phyloP scores from a whole-genome alignment of 2,113 vertebrate genomes.

The Onychostruthus taczanowskii region DNA sequence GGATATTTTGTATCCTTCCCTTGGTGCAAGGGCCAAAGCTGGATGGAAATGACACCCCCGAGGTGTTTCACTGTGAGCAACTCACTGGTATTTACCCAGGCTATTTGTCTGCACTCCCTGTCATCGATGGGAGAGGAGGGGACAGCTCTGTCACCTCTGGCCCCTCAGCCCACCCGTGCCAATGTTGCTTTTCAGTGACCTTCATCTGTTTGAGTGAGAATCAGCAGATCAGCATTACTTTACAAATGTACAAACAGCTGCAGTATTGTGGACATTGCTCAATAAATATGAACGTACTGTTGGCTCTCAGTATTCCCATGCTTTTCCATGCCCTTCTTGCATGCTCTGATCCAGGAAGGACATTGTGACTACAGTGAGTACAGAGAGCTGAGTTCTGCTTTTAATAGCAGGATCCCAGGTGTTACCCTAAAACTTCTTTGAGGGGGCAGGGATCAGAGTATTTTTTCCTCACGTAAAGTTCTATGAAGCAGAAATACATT shows the following conservation, averaged over 20 bases:
- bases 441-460: too few relatives aligned
- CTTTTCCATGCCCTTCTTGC: not conserved
- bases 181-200: slow-evolving; percentile 14
- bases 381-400: not conserved
- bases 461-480: not conserved
- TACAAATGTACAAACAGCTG: not conserved
- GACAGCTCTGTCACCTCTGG: not conserved
- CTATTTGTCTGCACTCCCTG: fast-evolving
- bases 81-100: not conserved
- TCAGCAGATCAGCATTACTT: not conserved
- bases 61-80: not conserved
- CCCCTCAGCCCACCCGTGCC: not conserved
- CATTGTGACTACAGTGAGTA: too few relatives aligned
- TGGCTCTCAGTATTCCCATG: not conserved
- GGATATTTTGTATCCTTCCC: not conserved
- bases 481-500: not conserved
- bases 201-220: not conserved
- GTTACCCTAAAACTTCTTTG: not conserved
- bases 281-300: slow-evolving; percentile 9
- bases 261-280: not conserved
- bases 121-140: not conserved
- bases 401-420: not conserved
- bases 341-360: not conserved
- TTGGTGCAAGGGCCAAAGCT: not conserved
- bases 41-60: fast-evolving